Evolutionary conservation across 1,140 invertebrate genomes (phyloP).

Genomic region (Papilio polyxenes): DNA sequence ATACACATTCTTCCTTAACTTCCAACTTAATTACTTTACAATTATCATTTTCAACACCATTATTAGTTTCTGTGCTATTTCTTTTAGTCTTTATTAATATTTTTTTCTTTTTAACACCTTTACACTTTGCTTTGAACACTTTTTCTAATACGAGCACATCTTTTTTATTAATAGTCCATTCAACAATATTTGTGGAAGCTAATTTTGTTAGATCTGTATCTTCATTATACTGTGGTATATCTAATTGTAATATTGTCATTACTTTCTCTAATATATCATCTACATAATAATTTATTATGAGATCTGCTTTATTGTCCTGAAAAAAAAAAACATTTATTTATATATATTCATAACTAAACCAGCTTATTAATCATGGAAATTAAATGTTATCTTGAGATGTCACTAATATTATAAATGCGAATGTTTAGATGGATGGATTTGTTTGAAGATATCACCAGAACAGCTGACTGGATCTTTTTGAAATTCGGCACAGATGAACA

Average conservation of each 20-base stretch:
- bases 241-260: slow-evolving; percentile 86
- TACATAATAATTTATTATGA: slow-evolving; percentile 94
- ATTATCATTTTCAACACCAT: slow-evolving; percentile 54
- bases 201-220: slow-evolving; percentile 85
- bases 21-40: slow-evolving; percentile 65
- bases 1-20: slow-evolving; percentile 52
- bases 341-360: too few species aligned
- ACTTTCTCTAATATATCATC: slow-evolving; percentile 91
- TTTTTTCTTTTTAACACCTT: slow-evolving; percentile 73
- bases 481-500: too few species aligned
- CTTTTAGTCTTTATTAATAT: slow-evolving; percentile 67
- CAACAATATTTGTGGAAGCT: slow-evolving; percentile 60
- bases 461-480: too few species aligned
- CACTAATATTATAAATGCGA: too few species aligned
- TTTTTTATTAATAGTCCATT: slow-evolving; percentile 69
- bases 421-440: too few species aligned
- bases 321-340: slow-evolving; percentile 26
- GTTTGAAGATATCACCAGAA: too few species aligned
- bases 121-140: slow-evolving; percentile 70
- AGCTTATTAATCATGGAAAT: too few species aligned
- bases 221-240: slow-evolving; percentile 86
- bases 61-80: slow-evolving; percentile 48
- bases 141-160: slow-evolving; percentile 68
- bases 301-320: slow-evolving; percentile 94
- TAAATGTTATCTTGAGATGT: too few species aligned